Percentiles rank a stretch among this genome's conserved stretches.
Conservation (phyloP, 2,113 vertebrate genomes). For the Dromaius novaehollandiae region DNA sequence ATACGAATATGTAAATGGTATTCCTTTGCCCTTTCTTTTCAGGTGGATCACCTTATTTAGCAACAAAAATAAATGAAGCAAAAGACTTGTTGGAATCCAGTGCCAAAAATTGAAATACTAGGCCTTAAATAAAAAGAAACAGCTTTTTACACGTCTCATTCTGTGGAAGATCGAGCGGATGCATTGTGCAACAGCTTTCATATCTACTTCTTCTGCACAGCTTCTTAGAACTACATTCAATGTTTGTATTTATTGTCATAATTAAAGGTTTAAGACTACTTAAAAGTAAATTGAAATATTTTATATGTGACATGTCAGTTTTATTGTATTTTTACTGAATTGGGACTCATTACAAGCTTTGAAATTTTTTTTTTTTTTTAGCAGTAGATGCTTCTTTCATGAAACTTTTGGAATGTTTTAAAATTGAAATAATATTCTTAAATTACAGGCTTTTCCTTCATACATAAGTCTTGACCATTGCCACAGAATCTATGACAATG, state of each 20-base stretch:
- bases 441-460: neutral
- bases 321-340: neutral
- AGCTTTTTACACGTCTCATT: neutral
- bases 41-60: conserved; percentile 89
- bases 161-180: neutral
- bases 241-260: conserved; percentile 16
- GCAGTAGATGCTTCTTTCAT: neutral
- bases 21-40: conserved; percentile 43
- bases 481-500: neutral
- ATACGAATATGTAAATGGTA: neutral
- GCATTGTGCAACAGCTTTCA: neutral
- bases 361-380: neutral
- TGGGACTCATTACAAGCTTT: neutral
- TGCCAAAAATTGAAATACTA: conserved; percentile 68
- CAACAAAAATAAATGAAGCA: conserved; percentile 89
- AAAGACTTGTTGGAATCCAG: conserved; percentile 84
- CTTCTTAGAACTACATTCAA: neutral
- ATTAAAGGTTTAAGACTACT: neutral
- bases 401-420: neutral
- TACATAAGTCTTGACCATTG: neutral
- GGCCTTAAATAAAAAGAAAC: neutral
- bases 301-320: neutral
- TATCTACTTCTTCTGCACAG: neutral
- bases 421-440: neutral
- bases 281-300: conserved; percentile 26